These are phyloP conservation scores for Gobio occitaniae DNA, from an alignment of 2,797 vertebrate genomes.

Conservation along the genomic window DNA sequence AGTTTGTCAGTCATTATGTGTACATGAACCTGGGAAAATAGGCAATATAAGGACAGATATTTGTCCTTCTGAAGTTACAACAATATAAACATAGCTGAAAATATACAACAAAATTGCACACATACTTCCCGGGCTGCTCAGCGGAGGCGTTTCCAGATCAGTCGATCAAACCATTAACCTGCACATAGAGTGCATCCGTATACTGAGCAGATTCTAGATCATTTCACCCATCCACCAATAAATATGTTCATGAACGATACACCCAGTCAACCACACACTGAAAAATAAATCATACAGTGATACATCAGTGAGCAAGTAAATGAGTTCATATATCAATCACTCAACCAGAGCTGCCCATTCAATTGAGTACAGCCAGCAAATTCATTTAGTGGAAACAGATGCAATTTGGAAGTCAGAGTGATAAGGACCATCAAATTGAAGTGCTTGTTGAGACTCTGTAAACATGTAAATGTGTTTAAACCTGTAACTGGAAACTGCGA, in stretches of 20 bases:
- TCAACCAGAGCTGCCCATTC: slow-evolving; percentile 42
- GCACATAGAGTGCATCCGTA: not conserved
- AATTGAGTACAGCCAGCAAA: slow-evolving; percentile 33
- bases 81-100: not conserved
- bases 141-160: not conserved
- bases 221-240: slow-evolving; percentile 29
- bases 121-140: not conserved
- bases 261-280: slow-evolving; percentile 16
- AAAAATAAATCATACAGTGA: slow-evolving; percentile 43
- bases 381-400: slow-evolving; percentile 38
- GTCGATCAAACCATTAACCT: slow-evolving; percentile 33
- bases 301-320: slow-evolving; percentile 51
- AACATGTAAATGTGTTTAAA: slow-evolving; percentile 28
- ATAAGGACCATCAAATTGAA: slow-evolving; percentile 34
- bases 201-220: slow-evolving; percentile 18
- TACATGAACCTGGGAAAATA: not conserved
- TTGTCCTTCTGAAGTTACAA: not conserved
- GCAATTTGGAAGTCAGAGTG: slow-evolving; percentile 42
- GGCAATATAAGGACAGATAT: not conserved
- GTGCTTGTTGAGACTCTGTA: slow-evolving; percentile 30
- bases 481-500: slow-evolving; percentile 11
- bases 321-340: slow-evolving; percentile 55
- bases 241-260: slow-evolving; percentile 10
- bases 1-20: not conserved
- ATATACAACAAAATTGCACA: not conserved